Evolutionary conservation across 2,888 invertebrate species (phyloP).

Genomic region (Pecten maximus): DNA sequence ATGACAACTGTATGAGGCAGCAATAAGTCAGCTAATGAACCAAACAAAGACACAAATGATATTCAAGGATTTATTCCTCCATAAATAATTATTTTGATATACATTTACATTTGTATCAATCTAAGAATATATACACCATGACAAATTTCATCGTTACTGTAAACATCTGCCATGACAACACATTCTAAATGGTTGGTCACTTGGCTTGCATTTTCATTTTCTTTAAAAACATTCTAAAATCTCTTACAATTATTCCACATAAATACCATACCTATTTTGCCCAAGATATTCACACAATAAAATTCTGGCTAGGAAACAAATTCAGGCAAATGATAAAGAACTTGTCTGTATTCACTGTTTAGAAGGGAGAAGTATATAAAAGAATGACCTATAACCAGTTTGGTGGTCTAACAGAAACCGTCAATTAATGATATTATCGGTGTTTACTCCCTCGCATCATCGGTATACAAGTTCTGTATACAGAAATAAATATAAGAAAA

Average conservation of each 20-base stretch:
- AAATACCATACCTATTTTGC: constrained; percentile 2
- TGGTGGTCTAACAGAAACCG: background rate
- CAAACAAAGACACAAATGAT: background rate
- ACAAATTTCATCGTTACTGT: background rate
- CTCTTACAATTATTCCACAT: constrained; percentile 24
- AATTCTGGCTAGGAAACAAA: background rate
- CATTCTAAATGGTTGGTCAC: background rate
- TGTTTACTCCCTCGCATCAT: background rate
- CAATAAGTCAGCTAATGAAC: background rate
- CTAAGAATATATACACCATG: constrained; percentile 33
- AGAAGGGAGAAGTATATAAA: background rate
- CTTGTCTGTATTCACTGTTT: background rate
- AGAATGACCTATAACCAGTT: background rate
- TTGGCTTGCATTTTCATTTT: constrained; percentile 31
- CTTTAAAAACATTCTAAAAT: constrained; percentile 18
- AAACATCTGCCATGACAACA: background rate
- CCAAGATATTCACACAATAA: background rate
- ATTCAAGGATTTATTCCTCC: constrained; percentile 29
- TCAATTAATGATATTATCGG: background rate
- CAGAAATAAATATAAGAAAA: constrained; percentile 6
- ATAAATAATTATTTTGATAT: constrained; percentile 26
- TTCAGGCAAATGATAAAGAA: background rate
- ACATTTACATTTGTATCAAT: constrained; percentile 14
- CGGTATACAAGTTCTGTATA: background rate
- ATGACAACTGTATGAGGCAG: background rate